A percentile compares a stretch with the other conserved stretches of the same genome.
phyloP scores from a whole-genome alignment of 2,888 invertebrate species.

The Pterobdella sp. region DNA sequence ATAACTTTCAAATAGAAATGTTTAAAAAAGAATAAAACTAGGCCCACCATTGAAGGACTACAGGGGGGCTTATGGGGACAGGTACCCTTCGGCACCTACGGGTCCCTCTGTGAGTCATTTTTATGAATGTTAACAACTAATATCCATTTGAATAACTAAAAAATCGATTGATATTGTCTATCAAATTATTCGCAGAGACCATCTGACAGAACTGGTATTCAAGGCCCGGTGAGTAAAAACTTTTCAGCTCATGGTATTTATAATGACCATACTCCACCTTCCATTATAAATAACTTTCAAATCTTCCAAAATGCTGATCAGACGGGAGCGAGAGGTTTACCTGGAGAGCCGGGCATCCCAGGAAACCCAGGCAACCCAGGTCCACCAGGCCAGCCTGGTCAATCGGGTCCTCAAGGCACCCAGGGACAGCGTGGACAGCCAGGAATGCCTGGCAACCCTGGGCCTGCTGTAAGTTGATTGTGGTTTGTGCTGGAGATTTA shows the following conservation, averaged over 20 bases:
- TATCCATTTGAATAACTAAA: not conserved
- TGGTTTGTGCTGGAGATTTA: not conserved
- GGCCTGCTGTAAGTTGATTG: slow-evolving; percentile 46
- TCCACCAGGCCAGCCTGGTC: slow-evolving; percentile 57
- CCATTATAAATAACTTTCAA: not conserved
- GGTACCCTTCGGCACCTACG: slow-evolving; percentile 22
- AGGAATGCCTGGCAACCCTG: slow-evolving; percentile 44
- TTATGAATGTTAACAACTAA: not conserved
- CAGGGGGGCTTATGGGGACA: slow-evolving; percentile 20
- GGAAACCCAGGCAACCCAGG: slow-evolving; percentile 59
- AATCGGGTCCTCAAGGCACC: slow-evolving; percentile 45
- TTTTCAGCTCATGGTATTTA: not conserved
- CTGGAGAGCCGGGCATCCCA: slow-evolving; percentile 43
- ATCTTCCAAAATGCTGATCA: slow-evolving; percentile 14
- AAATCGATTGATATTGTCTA: not conserved
- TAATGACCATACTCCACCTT: not conserved
- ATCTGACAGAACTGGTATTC: not conserved
- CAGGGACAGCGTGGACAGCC: slow-evolving; percentile 38
- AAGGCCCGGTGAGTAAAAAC: not conserved
- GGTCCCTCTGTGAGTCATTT: slow-evolving; percentile 32
- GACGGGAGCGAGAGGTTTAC: slow-evolving; percentile 49
- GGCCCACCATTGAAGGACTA: slow-evolving; percentile 19
- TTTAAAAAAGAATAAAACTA: no score
- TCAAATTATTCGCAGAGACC: not conserved
- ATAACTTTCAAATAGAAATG: no score